These are phyloP conservation scores for Melanotaenia parkinsoni DNA, from an alignment of 2,797 vertebrate species.

Conservation along the genomic window DNA sequence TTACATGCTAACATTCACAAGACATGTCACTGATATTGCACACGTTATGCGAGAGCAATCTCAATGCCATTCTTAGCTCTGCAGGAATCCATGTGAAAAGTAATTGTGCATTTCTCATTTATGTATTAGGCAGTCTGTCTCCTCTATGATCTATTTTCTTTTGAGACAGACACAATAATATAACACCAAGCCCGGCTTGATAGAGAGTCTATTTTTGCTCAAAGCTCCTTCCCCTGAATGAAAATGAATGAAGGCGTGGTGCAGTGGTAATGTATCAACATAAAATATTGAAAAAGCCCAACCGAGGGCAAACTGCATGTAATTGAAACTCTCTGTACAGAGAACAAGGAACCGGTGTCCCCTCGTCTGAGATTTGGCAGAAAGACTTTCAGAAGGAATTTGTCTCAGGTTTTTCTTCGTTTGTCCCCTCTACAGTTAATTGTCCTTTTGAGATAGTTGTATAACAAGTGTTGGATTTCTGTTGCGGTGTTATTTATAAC, in stretches of 20 bases:
- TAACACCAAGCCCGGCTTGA: slow-evolving; percentile 66
- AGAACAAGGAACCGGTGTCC: slow-evolving; percentile 79
- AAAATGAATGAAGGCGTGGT: slow-evolving; percentile 78
- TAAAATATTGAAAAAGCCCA: slow-evolving; percentile 85
- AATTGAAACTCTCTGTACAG: slow-evolving; percentile 82
- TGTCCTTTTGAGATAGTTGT: slow-evolving; percentile 79
- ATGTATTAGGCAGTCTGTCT: slow-evolving; percentile 70
- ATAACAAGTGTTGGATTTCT: slow-evolving; percentile 78
- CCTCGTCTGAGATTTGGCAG: slow-evolving; percentile 79
- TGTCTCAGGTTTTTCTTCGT: slow-evolving; percentile 82
- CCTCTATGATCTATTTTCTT: slow-evolving; percentile 74
- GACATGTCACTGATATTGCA: slow-evolving; percentile 60
- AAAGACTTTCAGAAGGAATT: slow-evolving; percentile 85
- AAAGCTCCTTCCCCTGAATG: slow-evolving; percentile 75
- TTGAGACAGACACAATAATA: slow-evolving; percentile 73
- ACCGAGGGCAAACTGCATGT: slow-evolving; percentile 83
- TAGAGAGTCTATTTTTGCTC: slow-evolving; percentile 76
- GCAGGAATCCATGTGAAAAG: slow-evolving; percentile 69
- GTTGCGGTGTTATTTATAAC: slow-evolving; percentile 79
- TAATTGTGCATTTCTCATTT: slow-evolving; percentile 78
- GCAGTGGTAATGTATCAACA: slow-evolving; percentile 81
- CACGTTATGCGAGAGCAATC: slow-evolving; percentile 55
- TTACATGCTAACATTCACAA: slow-evolving; percentile 77
- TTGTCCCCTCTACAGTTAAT: slow-evolving; percentile 72
- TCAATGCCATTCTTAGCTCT: slow-evolving; percentile 57